A percentile compares a stretch with the other conserved stretches of the same genome.
Evolutionary conservation across 2,113 vertebrate species (phyloP).

Genomic region (Percina caprodes): DNA sequence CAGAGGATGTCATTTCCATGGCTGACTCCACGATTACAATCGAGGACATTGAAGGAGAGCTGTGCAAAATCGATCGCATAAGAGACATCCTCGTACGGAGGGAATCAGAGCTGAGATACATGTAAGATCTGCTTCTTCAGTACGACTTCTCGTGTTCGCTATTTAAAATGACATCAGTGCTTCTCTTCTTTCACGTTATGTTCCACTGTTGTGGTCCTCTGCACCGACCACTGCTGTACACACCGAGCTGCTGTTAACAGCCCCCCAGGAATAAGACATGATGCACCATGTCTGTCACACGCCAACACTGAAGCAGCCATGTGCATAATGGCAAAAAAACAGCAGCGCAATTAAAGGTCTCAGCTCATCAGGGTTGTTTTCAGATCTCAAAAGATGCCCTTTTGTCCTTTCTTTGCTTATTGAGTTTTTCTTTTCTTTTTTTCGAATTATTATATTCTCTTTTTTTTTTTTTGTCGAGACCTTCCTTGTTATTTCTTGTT

Average conservation of each 20-base stretch:
- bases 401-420: neutral
- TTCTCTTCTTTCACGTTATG: neutral
- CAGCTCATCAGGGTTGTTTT: neutral
- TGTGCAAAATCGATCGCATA: slow-evolving; percentile 88
- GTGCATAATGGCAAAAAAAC: slow-evolving; percentile 32
- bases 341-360: slow-evolving; percentile 5
- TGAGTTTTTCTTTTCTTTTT: slow-evolving; percentile 24
- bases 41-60: slow-evolving; percentile 89
- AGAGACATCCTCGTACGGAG: slow-evolving; percentile 88
- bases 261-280: slow-evolving; percentile 20
- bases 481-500: slow-evolving; percentile 44
- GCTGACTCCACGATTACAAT: slow-evolving; percentile 87
- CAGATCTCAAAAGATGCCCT: neutral
- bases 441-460: no score
- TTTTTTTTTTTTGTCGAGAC: slow-evolving; percentile 11
- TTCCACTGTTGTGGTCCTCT: slow-evolving; percentile 11
- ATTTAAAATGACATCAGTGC: no score
- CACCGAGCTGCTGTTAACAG: neutral
- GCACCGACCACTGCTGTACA: neutral
- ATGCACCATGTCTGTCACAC: slow-evolving; percentile 32
- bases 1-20: slow-evolving; percentile 88
- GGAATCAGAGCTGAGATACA: slow-evolving; percentile 91
- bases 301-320: slow-evolving; percentile 28
- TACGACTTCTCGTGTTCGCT: neutral
- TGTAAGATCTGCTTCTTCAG: slow-evolving; percentile 80